Conservation (phyloP, 2,888 invertebrate species). For the Sclerodermus sp. region DNA sequence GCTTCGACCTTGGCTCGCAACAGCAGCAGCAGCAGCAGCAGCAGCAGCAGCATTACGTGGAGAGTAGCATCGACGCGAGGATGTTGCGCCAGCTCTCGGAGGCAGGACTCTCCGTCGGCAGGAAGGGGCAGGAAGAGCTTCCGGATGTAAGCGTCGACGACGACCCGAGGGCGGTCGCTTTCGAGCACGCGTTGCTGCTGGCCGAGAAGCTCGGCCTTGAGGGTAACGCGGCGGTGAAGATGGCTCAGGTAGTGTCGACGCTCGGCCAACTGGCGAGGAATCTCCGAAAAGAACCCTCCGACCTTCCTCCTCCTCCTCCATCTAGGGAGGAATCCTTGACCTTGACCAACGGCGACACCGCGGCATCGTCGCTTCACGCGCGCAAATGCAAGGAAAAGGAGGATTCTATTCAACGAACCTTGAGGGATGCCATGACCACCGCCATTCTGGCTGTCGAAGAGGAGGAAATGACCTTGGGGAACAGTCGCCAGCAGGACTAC, state of each 20-base stretch:
- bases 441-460: slow-evolving; percentile 42
- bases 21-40: too few species aligned
- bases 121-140: slow-evolving; percentile 65
- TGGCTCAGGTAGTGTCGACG: slow-evolving; percentile 57
- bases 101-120: slow-evolving; percentile 70
- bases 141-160: slow-evolving; percentile 65
- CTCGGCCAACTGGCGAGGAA: slow-evolving; percentile 50
- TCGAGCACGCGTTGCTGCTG: slow-evolving; percentile 48
- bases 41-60: slow-evolving; percentile 60
- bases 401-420: slow-evolving; percentile 27
- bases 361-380: too few species aligned
- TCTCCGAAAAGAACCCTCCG: slow-evolving; percentile 33
- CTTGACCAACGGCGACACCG: slow-evolving; percentile 17
- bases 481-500: slow-evolving; percentile 25
- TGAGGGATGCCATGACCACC: slow-evolving; percentile 44
- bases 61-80: slow-evolving; percentile 67
- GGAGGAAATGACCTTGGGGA: slow-evolving; percentile 11
- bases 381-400: background rate
- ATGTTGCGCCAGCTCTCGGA: slow-evolving; percentile 69
- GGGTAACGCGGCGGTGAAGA: slow-evolving; percentile 53
- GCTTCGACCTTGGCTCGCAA: slow-evolving; percentile 43
- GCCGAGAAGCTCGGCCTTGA: slow-evolving; percentile 53
- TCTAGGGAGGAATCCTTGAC: slow-evolving; percentile 6
- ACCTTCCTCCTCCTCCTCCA: too few species aligned
- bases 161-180: slow-evolving; percentile 50